A percentile compares a stretch with the other conserved stretches of the same genome.
Conservation (phyloP, 2,113 vertebrate species). For the Uropsilus gracilis region DNA sequence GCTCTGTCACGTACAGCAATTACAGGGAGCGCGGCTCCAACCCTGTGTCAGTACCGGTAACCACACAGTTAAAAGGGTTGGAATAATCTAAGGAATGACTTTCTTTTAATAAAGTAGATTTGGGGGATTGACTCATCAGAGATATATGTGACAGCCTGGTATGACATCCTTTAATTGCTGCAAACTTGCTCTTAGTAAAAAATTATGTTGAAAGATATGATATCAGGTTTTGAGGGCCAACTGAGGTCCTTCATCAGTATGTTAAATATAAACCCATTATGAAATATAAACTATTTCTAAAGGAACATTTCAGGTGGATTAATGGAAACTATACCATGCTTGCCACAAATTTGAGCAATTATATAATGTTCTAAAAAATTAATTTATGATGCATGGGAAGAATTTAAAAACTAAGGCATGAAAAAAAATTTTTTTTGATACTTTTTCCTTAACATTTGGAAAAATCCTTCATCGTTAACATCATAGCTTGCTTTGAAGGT, state of each 20-base stretch:
- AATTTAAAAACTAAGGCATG: too few relatives aligned
- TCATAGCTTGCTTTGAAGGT: too few relatives aligned
- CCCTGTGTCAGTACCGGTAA: background rate
- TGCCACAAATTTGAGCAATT: background rate
- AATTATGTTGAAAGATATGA: background rate
- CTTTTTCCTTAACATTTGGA: too few relatives aligned
- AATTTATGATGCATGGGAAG: too few relatives aligned
- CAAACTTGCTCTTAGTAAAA: slow-evolving; percentile 19
- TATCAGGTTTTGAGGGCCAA: background rate
- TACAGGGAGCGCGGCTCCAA: background rate
- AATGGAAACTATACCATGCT: slow-evolving; percentile 12
- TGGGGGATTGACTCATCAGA: background rate
- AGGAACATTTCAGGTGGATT: slow-evolving; percentile 9
- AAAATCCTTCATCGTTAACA: too few relatives aligned
- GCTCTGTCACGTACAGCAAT: background rate
- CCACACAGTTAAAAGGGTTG: background rate
- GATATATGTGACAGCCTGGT: background rate
- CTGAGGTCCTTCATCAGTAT: background rate
- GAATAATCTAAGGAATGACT: background rate
- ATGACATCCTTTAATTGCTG: background rate
- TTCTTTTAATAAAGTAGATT: background rate
- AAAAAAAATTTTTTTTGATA: too few relatives aligned
- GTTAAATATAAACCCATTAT: background rate
- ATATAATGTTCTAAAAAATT: too few relatives aligned
- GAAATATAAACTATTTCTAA: background rate